Conservation (phyloP, 64 coral and sea anemone species). For the Stylophora pistillata region DNA sequence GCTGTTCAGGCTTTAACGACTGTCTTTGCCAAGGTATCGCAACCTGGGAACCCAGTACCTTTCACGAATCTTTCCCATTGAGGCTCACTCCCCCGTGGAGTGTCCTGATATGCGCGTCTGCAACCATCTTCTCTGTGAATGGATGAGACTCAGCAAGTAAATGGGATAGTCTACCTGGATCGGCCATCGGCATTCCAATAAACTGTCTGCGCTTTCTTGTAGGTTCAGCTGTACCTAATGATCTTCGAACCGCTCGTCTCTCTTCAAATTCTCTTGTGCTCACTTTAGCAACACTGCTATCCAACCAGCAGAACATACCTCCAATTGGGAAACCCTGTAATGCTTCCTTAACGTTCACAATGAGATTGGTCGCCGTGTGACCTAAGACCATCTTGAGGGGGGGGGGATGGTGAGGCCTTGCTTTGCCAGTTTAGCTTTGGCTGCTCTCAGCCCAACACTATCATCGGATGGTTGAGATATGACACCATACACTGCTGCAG, state of each 20-base stretch:
- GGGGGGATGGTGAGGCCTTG: no score
- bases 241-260: constrained; percentile 41
- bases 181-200: constrained; percentile 36
- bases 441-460: no score
- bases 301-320: no score
- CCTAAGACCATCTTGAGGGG: no score
- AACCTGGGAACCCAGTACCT: background rate
- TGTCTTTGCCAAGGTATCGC: background rate
- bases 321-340: constrained; percentile 29
- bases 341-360: background rate
- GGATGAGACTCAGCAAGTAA: constrained; percentile 2
- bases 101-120: background rate
- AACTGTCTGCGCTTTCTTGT: constrained; percentile 13
- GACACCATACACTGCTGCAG: background rate
- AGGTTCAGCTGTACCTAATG: constrained; percentile 45
- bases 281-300: constrained; percentile 29
- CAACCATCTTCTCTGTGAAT: background rate
- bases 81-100: constrained; percentile 1
- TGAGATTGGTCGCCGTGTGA: constrained; percentile 16
- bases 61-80: background rate
- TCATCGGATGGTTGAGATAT: no score
- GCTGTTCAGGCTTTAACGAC: no score
- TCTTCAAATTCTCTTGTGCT: no score
- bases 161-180: constrained; percentile 20
- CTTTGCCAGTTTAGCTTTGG: no score